phyloP scores from a whole-genome alignment of 2,797 vertebrate genomes.

The Distichodus sexfasciatus region DNA sequence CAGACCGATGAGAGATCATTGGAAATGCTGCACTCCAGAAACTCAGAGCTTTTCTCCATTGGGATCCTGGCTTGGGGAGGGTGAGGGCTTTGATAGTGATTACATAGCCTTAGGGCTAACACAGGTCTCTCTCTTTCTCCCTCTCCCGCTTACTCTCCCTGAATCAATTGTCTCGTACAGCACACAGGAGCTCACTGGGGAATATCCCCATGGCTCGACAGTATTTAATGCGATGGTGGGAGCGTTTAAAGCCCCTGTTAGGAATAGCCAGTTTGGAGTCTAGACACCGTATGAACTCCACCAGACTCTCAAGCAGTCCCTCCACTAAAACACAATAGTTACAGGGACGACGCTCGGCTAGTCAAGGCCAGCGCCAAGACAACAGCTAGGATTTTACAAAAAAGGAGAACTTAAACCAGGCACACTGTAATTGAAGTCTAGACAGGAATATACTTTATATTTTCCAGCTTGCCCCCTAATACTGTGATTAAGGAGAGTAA shows the following conservation, averaged over 20 bases:
- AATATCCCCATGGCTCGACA: constrained; percentile 11
- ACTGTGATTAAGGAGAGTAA: constrained; percentile 14
- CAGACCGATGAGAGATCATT: constrained; percentile 26
- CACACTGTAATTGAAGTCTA: background rate
- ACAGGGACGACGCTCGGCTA: too few relatives aligned
- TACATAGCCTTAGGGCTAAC: constrained; percentile 51
- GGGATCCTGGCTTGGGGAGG: constrained; percentile 21
- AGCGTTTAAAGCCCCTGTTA: constrained; percentile 15
- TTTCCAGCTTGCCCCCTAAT: constrained; percentile 1
- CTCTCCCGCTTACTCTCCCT: constrained; percentile 28
- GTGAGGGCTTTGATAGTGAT: constrained; percentile 65
- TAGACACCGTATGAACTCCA: too few relatives aligned
- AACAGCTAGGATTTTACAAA: too few relatives aligned
- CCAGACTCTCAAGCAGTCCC: too few relatives aligned
- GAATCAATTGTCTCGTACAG: background rate
- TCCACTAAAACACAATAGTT: too few relatives aligned
- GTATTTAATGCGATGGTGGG: constrained; percentile 7
- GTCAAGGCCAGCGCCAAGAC: too few relatives aligned
- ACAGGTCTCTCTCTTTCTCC: constrained; percentile 48
- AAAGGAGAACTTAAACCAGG: background rate
- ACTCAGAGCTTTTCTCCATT: constrained; percentile 24
- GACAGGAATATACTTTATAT: background rate
- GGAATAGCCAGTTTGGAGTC: background rate
- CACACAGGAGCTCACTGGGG: background rate
- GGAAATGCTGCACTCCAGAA: constrained; percentile 4